Base-by-base conservation (phyloP, 1,140 invertebrate species). In the Plectrocnemia conspersa region DNA sequence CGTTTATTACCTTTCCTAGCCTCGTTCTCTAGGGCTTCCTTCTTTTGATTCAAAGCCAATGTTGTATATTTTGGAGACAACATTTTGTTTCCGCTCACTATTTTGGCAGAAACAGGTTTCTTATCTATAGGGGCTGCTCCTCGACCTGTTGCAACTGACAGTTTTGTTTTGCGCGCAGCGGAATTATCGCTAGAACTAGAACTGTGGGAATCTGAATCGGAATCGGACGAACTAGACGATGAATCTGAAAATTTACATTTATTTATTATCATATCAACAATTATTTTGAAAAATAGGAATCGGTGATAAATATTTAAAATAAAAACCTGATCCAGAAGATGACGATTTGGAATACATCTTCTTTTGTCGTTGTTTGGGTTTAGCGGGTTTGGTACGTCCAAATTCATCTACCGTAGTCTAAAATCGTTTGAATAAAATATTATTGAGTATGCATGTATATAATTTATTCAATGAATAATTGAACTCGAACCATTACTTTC, bases 161-260 rank as follows among this genome's bases (percentile, higher is more conserved):
- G 64, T 0, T 69, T 55, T 21, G 67, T 66, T 48, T 70, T 0
- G 15, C 68, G 66, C 47, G 70, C 66, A 0, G 35, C 41, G 13
- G 71, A 75, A 48, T 73, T 77, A 38, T 73, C 73, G 53, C 75
- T 77, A 6, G 76, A 75, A 11, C 74, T 75, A 7, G 77, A 79
- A 54, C 77, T 77, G 7, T 68, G 70, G n/a, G 77, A 75, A 48
- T 73, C 74, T 54, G 75, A 79, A 53, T 79, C 77, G 3, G 79
- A 79, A 24, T 71, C 73, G 56, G 73, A 75, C 0, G 77, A 78
- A 9, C 75, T 75, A 9, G 78, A 75, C 10, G 77, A 77, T 11
- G 73, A 70, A 45, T 74, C 73, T 75, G 54, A 13, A 58, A 55
- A 2, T 15, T 15, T n/a, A n/a, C n/a, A n/a, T n/a, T n/a, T n/a